Evolutionary conservation across 2,888 invertebrate genomes (phyloP), one percentile per base, ranked within the genome.

Genomic region (Crematogaster levior): DNA sequence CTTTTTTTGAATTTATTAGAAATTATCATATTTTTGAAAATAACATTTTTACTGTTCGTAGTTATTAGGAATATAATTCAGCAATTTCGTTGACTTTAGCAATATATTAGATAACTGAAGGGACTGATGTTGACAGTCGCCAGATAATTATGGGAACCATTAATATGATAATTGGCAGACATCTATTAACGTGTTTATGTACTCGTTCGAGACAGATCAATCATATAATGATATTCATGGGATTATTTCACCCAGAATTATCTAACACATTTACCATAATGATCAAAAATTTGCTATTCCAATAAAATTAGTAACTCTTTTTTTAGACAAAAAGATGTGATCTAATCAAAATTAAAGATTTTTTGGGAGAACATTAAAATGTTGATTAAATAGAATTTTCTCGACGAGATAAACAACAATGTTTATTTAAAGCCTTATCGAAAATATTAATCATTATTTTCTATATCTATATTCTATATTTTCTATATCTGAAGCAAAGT

Each of bases 121-220:
- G 21, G 30, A 53, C 18, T 43, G 21, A 66, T 30, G n/a, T 15
- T 77, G 53, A 27, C 34, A 77, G 21, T 53, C 12, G 12, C 10
- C 30, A 43, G 21, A 56, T 74, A 58, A 58, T 77, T 77, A 43
- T 37, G 21, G 30, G 3, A 12, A 66, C 6, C 21, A 66, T 77
- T 37, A 18, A 18, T 30, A 18, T 24, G 5, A 70, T 12, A 77
- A 77, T 77, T 68, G 21, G 27, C 40, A 30, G 60, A 15, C 58
- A 70, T 21, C n/a, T 9, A 0, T 5, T n/a, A 56, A 27, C 3
- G 2, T 30, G 10, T 34, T 46, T 48, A 12, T 27, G 37, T 30
- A 15, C 0, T 65, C 10, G 21, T 37, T 40, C 3, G 30, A 24
- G 30, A 53, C 18, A 18, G 53, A 27, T 27, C 21, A 77, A n/a